A percentile compares a stretch with the other conserved stretches of the same genome.
Evolutionary conservation across 2,797 vertebrate genomes (phyloP).

Genomic region (Lophura swinhoii): DNA sequence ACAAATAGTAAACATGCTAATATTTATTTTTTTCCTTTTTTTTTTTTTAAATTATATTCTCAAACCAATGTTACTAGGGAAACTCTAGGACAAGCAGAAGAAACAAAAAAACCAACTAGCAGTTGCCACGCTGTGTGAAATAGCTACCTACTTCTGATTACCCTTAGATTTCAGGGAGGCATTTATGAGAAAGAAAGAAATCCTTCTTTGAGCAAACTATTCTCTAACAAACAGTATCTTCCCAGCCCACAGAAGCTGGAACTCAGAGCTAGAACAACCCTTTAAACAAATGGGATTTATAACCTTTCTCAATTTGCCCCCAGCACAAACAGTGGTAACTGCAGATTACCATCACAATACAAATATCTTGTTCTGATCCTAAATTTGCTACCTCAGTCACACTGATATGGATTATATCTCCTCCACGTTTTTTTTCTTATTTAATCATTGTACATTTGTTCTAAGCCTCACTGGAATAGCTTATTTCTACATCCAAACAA

Average conservation of each 20-base stretch:
- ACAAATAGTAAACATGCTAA: constrained; percentile 12
- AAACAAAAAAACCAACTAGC: not conserved
- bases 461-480: not conserved
- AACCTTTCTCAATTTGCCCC: not conserved
- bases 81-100: not conserved
- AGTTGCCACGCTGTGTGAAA: not conserved
- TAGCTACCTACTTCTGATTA: not conserved
- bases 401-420: not conserved
- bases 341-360: not conserved
- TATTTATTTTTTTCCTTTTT: constrained; percentile 10
- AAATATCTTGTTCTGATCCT: not conserved
- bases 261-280: not conserved
- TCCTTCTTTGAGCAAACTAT: not conserved
- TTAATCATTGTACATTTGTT: not conserved
- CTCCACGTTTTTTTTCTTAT: not conserved
- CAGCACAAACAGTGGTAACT: not conserved
- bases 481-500: not conserved
- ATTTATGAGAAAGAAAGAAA: not conserved
- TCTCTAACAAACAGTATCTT: not conserved
- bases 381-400: not conserved
- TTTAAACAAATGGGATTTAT: not conserved
- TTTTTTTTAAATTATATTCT: not conserved
- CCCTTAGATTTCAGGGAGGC: not conserved
- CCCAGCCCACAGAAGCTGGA: not conserved
- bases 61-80: not conserved